These are phyloP conservation scores for Drosophila gunungcola DNA, from an alignment of 1,140 invertebrate genomes.

Conservation along the genomic window DNA sequence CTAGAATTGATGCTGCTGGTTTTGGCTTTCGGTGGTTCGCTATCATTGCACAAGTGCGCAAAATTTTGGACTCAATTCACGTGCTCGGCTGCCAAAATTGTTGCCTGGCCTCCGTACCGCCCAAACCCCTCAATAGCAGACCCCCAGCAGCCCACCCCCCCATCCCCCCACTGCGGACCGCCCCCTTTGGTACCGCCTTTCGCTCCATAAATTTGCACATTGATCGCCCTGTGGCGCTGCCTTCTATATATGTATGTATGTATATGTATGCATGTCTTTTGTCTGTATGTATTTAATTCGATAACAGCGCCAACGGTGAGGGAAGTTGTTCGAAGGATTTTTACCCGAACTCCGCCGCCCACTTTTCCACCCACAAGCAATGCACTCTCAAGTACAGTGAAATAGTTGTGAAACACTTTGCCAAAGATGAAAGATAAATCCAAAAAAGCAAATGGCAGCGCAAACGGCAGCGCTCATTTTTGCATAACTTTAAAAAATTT, in stretches of 20 bases:
- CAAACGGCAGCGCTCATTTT: conserved; percentile 49
- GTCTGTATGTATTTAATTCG: conserved; percentile 77
- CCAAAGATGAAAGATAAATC: conserved; percentile 83
- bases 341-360: conserved; percentile 53
- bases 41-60: conserved; percentile 82
- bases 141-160: no score
- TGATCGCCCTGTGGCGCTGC: conserved; percentile 70
- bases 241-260: conserved; percentile 19
- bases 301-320: conserved; percentile 59
- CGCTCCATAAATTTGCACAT: conserved; percentile 79
- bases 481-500: conserved; percentile 53
- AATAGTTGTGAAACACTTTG: conserved; percentile 82
- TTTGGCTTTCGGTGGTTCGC: conserved; percentile 44
- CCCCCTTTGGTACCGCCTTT: conserved; percentile 49
- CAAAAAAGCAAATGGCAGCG: conserved; percentile 49
- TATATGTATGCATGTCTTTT: conserved; percentile 42
- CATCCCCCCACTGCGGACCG: conserved; percentile 11
- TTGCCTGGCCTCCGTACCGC: conserved; percentile 43
- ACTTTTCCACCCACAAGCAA: not conserved
- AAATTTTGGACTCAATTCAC: conserved; percentile 83
- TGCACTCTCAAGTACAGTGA: conserved; percentile 76
- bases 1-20: conserved; percentile 36
- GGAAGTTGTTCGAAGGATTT: conserved; percentile 65
- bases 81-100: conserved; percentile 79
- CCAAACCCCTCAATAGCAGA: not conserved